Percentiles rank a stretch among this genome's conserved stretches.
phyloP scores from a whole-genome alignment of 2,888 invertebrate genomes.

The Atethmia centrago region DNA sequence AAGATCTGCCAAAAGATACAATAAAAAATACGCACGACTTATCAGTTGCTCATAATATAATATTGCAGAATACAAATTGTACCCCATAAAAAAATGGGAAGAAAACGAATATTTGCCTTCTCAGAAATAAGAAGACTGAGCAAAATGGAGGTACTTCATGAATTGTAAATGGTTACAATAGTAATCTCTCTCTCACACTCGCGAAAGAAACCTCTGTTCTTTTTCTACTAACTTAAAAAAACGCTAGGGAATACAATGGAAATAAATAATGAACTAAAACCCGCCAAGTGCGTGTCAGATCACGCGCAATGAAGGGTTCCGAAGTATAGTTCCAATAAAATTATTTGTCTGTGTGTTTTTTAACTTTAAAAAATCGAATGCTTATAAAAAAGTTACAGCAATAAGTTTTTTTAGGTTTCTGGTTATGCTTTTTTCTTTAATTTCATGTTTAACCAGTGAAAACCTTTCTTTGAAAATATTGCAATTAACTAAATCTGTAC shows the following conservation, averaged over 20 bases:
- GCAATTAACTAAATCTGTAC: too few relatives aligned
- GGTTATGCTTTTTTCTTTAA: too few relatives aligned
- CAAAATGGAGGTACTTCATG: slow-evolving; percentile 13
- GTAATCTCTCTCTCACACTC: slow-evolving; percentile 7
- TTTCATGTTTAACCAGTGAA: too few relatives aligned
- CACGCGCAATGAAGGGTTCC: too few relatives aligned
- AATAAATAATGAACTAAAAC: too few relatives aligned
- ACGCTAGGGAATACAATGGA: background rate
- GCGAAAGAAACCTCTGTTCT: background rate
- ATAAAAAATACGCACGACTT: slow-evolving; percentile 29
- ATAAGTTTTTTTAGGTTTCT: too few relatives aligned
- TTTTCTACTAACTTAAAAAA: background rate
- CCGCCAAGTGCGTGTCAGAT: too few relatives aligned
- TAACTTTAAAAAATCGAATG: too few relatives aligned
- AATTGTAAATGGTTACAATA: slow-evolving; percentile 37
- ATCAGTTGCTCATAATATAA: slow-evolving; percentile 30
- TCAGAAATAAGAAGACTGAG: slow-evolving; percentile 13
- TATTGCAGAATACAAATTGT: slow-evolving; percentile 31
- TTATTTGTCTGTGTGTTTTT: too few relatives aligned
- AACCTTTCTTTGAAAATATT: too few relatives aligned
- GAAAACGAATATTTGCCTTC: slow-evolving; percentile 12
- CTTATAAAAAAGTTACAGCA: too few relatives aligned
- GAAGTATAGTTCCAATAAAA: too few relatives aligned
- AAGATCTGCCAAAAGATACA: slow-evolving; percentile 1
- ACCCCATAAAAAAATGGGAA: background rate